Evolutionary conservation across 2,797 vertebrate species (phyloP).

Genomic region (Muraenolepis orangiensis): DNA sequence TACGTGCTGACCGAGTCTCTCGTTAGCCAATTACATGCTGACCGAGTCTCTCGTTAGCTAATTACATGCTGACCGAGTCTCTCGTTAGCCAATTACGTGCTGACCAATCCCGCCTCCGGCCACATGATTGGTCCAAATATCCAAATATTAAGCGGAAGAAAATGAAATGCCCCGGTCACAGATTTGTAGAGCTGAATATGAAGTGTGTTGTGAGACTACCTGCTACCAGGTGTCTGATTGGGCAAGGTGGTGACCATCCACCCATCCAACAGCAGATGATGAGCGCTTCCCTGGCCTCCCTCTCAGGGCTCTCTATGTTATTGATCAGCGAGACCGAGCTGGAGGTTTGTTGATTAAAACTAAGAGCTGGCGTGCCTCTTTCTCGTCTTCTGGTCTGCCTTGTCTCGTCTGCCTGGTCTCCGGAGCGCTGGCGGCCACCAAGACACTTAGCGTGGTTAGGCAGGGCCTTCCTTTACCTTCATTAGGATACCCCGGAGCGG

Average conservation of each 20-base stretch:
- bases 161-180: too few relatives aligned
- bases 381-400: too few relatives aligned
- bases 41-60: too few relatives aligned
- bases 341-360: not conserved
- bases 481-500: not conserved
- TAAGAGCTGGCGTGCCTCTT: not conserved
- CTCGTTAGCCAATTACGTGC: not conserved
- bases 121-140: not conserved
- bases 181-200: not conserved
- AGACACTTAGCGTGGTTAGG: not conserved
- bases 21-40: too few relatives aligned
- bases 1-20: not conserved
- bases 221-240: not conserved
- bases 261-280: too few relatives aligned
- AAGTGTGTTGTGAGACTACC: too few relatives aligned
- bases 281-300: too few relatives aligned
- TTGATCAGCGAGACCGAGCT: not conserved
- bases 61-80: too few relatives aligned
- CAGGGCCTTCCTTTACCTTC: not conserved
- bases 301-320: not conserved
- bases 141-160: not conserved
- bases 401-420: not conserved
- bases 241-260: not conserved
- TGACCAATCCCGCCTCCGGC: not conserved
- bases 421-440: not conserved